Percentiles rank a stretch among this genome's conserved stretches.
These are phyloP conservation scores for Pseudomugil gertrudae DNA, from an alignment of 2,797 vertebrate species.

Conservation along the genomic window DNA sequence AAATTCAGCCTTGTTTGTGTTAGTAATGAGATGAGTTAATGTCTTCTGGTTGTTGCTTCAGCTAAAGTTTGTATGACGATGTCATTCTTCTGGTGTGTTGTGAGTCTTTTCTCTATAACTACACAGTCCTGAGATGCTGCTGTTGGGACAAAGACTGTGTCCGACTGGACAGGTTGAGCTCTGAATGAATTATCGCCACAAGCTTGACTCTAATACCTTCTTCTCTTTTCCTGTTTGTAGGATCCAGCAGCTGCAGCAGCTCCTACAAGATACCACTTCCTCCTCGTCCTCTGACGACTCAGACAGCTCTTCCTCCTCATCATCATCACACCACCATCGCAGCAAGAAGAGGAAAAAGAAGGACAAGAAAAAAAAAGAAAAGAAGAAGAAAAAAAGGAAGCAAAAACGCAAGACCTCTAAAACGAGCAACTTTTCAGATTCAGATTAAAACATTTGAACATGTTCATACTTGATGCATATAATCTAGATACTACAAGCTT, in stretches of 20 bases:
- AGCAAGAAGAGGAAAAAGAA: conserved; percentile 89
- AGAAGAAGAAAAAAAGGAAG: conserved; percentile 86
- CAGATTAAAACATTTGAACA: conserved; percentile 76
- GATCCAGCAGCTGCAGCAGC: conserved; percentile 93
- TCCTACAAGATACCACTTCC: conserved; percentile 90
- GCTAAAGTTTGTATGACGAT: no score
- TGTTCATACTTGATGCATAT: not conserved
- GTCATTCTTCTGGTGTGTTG: no score
- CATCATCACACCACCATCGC: conserved; percentile 40
- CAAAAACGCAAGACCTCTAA: conserved; percentile 87
- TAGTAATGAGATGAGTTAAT: no score
- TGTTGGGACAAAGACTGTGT: not conserved
- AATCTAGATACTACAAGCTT: not conserved
- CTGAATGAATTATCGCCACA: not conserved
- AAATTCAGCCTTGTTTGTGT: no score
- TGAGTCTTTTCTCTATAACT: no score
- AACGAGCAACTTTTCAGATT: conserved; percentile 81
- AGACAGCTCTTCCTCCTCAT: conserved; percentile 79
- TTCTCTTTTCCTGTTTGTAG: conserved; percentile 71
- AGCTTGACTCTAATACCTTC: not conserved
- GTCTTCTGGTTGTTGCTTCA: no score
- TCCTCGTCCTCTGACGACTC: conserved; percentile 80
- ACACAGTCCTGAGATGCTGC: no score
- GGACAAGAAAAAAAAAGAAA: conserved; percentile 86
- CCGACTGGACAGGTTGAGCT: not conserved